phyloP scores from a whole-genome alignment of 2,888 invertebrate species.

The Biston betularia region DNA sequence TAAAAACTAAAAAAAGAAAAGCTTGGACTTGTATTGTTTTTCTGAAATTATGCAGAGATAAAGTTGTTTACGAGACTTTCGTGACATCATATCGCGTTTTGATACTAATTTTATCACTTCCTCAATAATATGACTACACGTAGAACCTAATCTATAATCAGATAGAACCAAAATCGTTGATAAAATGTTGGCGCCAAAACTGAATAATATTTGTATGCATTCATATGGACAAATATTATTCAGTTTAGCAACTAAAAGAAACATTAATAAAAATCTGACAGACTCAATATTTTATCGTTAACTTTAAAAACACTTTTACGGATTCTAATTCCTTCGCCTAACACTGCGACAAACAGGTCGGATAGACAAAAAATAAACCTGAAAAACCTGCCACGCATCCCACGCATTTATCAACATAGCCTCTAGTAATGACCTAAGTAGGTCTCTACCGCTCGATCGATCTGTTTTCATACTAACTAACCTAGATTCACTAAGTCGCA shows the following conservation, averaged over 20 bases:
- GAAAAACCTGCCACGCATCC: background rate
- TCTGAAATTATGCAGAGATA: background rate
- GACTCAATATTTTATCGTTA: no score
- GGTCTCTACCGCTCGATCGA: constrained; percentile 30
- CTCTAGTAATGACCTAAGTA: background rate
- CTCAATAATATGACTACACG: constrained; percentile 20
- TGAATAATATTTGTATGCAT: constrained; percentile 4
- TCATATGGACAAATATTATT: no score
- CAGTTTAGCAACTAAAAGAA: background rate
- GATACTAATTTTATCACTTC: constrained; percentile 12
- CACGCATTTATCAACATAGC: background rate
- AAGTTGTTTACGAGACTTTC: constrained; percentile 17
- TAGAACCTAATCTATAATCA: constrained; percentile 7
- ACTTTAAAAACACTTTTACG: no score
- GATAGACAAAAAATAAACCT: background rate
- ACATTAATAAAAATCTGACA: background rate
- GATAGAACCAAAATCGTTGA: constrained; percentile 9
- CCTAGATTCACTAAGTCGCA: constrained; percentile 44
- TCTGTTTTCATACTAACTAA: constrained; percentile 44
- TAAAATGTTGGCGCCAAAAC: constrained; percentile 9
- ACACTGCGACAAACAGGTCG: no score
- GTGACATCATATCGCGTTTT: constrained; percentile 10
- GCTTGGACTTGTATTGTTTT: constrained; percentile 5
- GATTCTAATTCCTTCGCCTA: no score
- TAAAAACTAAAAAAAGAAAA: background rate